Conservation (phyloP, 2,888 invertebrate genomes). For the Mimachlamys varia region DNA sequence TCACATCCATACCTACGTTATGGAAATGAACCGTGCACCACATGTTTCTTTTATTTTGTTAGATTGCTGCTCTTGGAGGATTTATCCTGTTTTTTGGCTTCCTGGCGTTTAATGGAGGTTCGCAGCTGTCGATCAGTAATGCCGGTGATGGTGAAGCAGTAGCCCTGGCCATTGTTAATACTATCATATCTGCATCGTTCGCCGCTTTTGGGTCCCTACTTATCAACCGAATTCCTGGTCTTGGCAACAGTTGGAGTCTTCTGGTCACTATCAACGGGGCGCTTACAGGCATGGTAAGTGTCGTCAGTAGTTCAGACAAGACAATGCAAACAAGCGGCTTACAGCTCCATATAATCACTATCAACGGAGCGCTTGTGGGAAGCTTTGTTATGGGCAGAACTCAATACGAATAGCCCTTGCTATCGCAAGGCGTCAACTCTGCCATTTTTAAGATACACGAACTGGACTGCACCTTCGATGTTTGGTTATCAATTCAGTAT, state of each 20-base stretch:
- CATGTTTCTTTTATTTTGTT: not conserved
- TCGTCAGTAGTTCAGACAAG: not conserved
- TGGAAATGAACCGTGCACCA: not conserved
- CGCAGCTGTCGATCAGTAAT: conserved; percentile 81
- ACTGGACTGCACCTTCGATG: no score
- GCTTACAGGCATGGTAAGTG: conserved; percentile 82
- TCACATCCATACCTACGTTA: not conserved
- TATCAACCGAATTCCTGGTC: conserved; percentile 64
- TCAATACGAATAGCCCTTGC: no score
- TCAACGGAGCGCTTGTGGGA: no score
- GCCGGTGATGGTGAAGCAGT: conserved; percentile 81
- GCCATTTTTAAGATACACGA: no score
- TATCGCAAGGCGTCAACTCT: no score
- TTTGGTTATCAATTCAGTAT: no score
- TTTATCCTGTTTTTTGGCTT: conserved; percentile 84
- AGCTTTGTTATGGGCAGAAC: no score
- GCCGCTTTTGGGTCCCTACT: conserved; percentile 81
- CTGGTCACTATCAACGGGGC: conserved; percentile 83
- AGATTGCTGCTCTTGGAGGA: conserved; percentile 83
- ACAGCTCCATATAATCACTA: no score
- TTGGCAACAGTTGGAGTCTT: conserved; percentile 81
- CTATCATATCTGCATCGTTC: conserved; percentile 82
- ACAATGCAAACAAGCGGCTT: no score
- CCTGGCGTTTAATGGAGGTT: conserved; percentile 84
- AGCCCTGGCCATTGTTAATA: conserved; percentile 82